A percentile compares a stretch with the other conserved stretches of the same genome.
Evolutionary conservation across 2,888 invertebrate genomes (phyloP).

Genomic region (Blastobasis lacticolella): DNA sequence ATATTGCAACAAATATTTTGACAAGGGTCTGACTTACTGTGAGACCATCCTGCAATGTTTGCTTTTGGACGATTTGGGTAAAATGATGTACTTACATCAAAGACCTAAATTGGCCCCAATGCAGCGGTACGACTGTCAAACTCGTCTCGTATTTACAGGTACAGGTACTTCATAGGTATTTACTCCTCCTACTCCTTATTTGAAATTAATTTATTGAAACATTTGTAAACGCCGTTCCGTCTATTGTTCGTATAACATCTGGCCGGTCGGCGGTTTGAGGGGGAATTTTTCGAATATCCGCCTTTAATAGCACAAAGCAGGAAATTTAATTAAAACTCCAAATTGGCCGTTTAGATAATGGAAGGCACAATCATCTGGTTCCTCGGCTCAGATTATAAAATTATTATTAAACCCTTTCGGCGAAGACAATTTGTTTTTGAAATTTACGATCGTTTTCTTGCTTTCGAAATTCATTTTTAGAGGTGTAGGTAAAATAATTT

Average conservation of each 20-base stretch:
- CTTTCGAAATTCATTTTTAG: too few species aligned
- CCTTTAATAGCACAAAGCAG: conserved; percentile 26
- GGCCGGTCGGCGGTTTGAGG: too few species aligned
- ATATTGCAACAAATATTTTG: neutral
- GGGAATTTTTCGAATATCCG: conserved; percentile 30
- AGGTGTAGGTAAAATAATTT: too few species aligned
- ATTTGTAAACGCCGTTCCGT: too few species aligned
- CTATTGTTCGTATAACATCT: too few species aligned
- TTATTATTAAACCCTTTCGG: conserved; percentile 33
- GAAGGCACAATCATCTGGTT: conserved; percentile 27
- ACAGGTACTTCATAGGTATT: too few species aligned
- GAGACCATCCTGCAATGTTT: conserved; percentile 5
- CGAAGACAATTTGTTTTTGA: conserved; percentile 25
- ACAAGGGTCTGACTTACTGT: conserved; percentile 7
- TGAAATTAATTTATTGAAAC: too few species aligned
- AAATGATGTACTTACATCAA: too few species aligned
- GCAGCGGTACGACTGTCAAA: too few species aligned
- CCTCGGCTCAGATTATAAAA: conserved; percentile 26
- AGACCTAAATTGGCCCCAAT: too few species aligned
- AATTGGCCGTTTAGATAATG: conserved; percentile 44
- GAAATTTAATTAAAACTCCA: conserved; percentile 50
- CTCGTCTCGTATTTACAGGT: too few species aligned
- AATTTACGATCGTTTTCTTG: conserved; percentile 9
- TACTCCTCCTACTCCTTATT: too few species aligned
- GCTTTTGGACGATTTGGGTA: neutral